phyloP scores from a whole-genome alignment of 2,888 invertebrate species.

The Tipula helvola region DNA sequence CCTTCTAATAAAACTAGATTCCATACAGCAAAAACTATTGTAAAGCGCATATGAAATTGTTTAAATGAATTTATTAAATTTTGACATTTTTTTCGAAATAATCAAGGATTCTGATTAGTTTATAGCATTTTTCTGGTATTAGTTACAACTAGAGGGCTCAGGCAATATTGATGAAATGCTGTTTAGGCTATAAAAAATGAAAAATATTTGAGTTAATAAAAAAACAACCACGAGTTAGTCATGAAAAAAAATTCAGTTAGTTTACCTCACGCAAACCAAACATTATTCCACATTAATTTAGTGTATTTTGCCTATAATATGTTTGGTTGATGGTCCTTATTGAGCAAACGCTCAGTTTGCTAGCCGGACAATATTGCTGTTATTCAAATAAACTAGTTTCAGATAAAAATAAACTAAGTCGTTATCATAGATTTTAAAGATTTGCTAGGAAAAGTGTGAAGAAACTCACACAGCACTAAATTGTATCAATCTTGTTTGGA shows the following conservation, averaged over 20 bases:
- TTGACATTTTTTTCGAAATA: neutral
- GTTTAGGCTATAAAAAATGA: neutral
- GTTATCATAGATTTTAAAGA: no score
- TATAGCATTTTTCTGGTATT: neutral
- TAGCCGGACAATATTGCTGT: no score
- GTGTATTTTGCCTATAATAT: neutral
- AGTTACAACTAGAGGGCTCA: conserved; percentile 20
- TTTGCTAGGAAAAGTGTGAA: no score
- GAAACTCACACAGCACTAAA: no score
- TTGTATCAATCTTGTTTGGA: no score
- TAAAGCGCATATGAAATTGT: neutral
- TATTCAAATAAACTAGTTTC: no score
- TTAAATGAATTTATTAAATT: neutral
- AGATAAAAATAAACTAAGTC: no score
- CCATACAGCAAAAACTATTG: neutral
- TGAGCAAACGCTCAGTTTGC: neutral
- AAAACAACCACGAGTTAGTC: neutral
- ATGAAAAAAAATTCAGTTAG: neutral
- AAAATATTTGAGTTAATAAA: neutral
- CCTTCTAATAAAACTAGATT: neutral
- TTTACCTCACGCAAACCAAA: neutral
- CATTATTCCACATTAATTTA: neutral
- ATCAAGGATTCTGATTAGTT: conserved; percentile 5
- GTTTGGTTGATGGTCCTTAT: neutral
- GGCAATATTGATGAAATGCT: conserved; percentile 22